Evolutionary conservation across 2,888 invertebrate genomes (phyloP).

Genomic region (Homarus gammarus): DNA sequence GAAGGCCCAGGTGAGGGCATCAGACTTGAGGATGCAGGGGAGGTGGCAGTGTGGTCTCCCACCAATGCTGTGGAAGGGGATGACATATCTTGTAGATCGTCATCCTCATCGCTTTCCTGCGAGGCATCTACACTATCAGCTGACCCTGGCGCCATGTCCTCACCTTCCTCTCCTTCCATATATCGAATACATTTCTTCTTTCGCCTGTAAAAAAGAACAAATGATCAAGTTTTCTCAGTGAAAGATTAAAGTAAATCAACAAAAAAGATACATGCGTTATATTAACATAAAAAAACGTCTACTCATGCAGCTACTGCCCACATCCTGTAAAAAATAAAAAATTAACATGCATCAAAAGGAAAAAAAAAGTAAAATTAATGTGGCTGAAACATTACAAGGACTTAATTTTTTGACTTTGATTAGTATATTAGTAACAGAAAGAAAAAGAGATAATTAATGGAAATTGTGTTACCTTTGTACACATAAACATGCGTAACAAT

Average conservation of each 20-base stretch:
- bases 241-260: constrained; percentile 4
- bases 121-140: constrained; percentile 80
- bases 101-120: constrained; percentile 77
- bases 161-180: constrained; percentile 89
- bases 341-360: constrained; percentile 67
- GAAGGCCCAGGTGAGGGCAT: constrained; percentile 81
- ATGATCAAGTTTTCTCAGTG: constrained; percentile 26
- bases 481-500: constrained; percentile 66
- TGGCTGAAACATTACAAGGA: constrained; percentile 50
- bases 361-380: constrained; percentile 59
- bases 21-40: constrained; percentile 79
- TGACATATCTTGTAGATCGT: constrained; percentile 78
- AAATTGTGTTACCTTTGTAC: constrained; percentile 62
- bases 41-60: constrained; percentile 77
- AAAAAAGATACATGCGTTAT: constrained; percentile 56
- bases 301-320: constrained; percentile 72
- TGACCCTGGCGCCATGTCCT: constrained; percentile 87
- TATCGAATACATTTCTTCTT: constrained; percentile 98
- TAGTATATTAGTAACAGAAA: constrained; percentile 64
- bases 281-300: constrained; percentile 55
- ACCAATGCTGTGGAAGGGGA: constrained; percentile 78
- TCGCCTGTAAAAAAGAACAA: constrained; percentile 84
- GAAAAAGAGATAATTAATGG: constrained; percentile 63
- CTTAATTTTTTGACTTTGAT: constrained; percentile 36
- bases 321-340: constrained; percentile 73